Percentiles rank a stretch among this genome's conserved stretches.
Conservation (phyloP, 2,113 vertebrate species). For the Actenoides hombroni region DNA sequence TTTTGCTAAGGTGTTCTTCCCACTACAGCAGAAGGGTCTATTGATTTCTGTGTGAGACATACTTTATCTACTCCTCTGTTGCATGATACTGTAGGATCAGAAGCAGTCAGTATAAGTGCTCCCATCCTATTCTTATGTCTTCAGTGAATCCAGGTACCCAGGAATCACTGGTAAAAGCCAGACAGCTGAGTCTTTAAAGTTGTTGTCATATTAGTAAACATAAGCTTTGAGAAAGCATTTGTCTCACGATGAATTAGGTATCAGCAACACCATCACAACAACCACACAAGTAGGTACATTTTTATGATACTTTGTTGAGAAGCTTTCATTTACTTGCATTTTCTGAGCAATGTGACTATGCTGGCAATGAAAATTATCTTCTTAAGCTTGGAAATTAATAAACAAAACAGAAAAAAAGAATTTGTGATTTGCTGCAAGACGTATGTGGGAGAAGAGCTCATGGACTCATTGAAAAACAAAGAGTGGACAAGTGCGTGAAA, state of each 20-base stretch:
- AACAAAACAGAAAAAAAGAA: neutral
- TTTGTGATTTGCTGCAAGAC: neutral
- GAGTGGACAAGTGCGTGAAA: neutral
- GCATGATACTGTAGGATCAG: neutral
- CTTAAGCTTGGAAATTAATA: neutral
- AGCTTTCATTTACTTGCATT: neutral
- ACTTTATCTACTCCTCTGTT: neutral
- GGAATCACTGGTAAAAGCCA: neutral
- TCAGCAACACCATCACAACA: neutral
- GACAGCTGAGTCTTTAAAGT: neutral
- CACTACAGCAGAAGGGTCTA: neutral
- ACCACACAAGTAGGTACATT: neutral
- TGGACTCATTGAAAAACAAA: neutral
- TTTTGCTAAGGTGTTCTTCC: neutral
- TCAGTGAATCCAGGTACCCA: neutral
- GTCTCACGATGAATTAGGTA: neutral
- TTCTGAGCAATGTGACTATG: neutral
- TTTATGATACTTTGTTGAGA: neutral
- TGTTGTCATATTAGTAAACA: neutral
- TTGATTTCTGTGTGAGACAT: neutral
- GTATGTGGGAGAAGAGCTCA: neutral
- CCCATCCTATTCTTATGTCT: neutral
- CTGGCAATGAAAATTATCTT: neutral
- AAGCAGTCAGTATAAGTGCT: neutral
- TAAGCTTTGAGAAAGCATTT: neutral